Evolutionary conservation across 2,113 vertebrate genomes (phyloP), one percentile per base, ranked within the genome.

Genomic region (Astur gentilis): DNA sequence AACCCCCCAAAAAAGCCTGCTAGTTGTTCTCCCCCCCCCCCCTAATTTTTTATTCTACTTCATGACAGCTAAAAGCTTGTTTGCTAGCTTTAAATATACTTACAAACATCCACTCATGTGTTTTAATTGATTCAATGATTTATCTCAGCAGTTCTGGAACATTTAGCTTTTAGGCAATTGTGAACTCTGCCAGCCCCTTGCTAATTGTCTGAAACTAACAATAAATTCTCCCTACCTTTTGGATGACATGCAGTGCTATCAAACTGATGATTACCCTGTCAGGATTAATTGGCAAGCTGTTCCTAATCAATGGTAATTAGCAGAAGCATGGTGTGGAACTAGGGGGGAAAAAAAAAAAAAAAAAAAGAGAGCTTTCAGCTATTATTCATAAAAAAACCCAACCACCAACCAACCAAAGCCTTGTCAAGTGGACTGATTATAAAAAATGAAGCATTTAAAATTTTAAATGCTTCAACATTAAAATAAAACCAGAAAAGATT

Each of bases 121-220:
- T 71, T 95, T 89, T 92, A 95, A 90, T 32, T 94, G 78, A 61
- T 90, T 87, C 31, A 88, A 12, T 96, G 81, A 96, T 93, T 93
- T 62, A 77, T 70, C 64, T 70, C 90, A 94, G 90, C 22, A 0
- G 71, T 61, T 77, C 15, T 50, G 70, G 34, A 87, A 67, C 64
- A 76, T 42, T 79, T 34, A 69, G n/a, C 75, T 80, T 85, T 90
- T 76, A 88, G 66, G 92, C 58, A 90, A n/a, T 73, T 86, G 32
- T 69, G 79, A 91, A 82, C 52, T 83, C 52, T 88, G 50, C 62
- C 67, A 90, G 60, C 47, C 52, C 52, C 34, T 94, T 90, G 76
- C 72, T 97, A 96, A 93, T 94, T 94, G 16, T 27, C 67, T 94
- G 89, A 88, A 94, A 76, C 20, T 55, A 57, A 29, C 78, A 85